Evolutionary conservation across 2,797 vertebrate genomes (phyloP), one percentile per base, ranked within the genome.

Genomic region (Gephyroberyx darwinii): DNA sequence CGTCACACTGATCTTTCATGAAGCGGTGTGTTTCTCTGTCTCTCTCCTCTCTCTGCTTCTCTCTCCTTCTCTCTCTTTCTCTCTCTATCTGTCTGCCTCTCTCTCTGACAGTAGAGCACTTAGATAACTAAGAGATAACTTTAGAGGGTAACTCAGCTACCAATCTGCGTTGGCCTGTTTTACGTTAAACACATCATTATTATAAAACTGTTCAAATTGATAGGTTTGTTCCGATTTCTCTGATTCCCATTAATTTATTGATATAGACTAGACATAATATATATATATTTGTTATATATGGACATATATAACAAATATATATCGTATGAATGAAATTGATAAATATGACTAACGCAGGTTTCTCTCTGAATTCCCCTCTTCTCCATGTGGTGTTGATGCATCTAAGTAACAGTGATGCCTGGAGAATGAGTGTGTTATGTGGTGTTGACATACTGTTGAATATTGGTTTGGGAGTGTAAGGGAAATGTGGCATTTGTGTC

Each of bases 141-240:
- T 64, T 48, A 61, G 71, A 69, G 47, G 58, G 31, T 60, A 22
- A 12, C 47, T 72, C 43, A 19, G 13, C 65, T 64, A 35, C 43
- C 48, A 66, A 61, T 60, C 63, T 82, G 69, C 64, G 22, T 51
- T 64, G 60, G 69, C 62, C 66, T 78, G 61, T 71, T 78, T 69
- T 31, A 55, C 43, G 63, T 62, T 67, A 75, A 71, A 77, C 60
- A 45, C 45, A 45, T 47, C 52, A 31, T 55, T 52, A n/a, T 63
- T 75, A 9, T 57, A 16, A 71, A 77, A 52, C 14, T 72, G 43
- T 56, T 26, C 45, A 75, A 68, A 71, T n/a, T 22, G 55, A 31
- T 10, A 17, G 53, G 69, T 47, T 9, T 37, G 33, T 50, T 77
- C 61, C 77, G 45, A 59, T 79, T 64, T 67, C 4, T 62, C 43